Percentiles rank a stretch among this genome's conserved stretches.
phyloP scores from a whole-genome alignment of 1,140 invertebrate genomes.

The Neotoxoptera formosana region DNA sequence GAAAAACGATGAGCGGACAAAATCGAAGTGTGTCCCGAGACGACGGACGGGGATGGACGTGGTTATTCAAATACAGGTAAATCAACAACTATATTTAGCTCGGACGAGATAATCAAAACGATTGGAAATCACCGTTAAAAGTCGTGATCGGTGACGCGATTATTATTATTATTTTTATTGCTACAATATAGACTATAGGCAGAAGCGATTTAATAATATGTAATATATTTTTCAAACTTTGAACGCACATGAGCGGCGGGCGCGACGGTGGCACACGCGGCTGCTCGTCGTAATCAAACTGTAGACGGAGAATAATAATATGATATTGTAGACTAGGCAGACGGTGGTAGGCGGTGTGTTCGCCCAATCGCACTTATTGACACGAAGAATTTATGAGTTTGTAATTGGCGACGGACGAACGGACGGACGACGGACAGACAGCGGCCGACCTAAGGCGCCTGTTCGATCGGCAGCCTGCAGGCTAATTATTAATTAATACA shows the following conservation, averaged over 20 bases:
- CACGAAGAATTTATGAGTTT: neutral
- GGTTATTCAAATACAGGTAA: neutral
- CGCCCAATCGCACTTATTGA: neutral
- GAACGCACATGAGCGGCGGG: neutral
- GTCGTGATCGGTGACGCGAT: neutral
- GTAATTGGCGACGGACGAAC: neutral
- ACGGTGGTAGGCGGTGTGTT: neutral
- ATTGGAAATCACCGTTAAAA: neutral
- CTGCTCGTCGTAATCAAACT: neutral
- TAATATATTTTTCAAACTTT: no score
- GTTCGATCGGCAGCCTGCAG: neutral
- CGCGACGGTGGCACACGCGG: no score
- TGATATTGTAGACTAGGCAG: no score
- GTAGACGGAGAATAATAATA: neutral
- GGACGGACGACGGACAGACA: no score
- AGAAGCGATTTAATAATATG: neutral
- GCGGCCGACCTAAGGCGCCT: neutral
- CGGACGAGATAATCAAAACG: neutral
- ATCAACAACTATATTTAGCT: neutral
- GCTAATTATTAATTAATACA: neutral
- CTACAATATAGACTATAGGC: neutral
- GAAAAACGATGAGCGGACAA: neutral
- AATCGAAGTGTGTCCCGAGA: neutral
- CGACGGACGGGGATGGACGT: neutral
- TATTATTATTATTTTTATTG: neutral